Evolutionary conservation across 1,140 invertebrate genomes (phyloP).

Genomic region (Teleopsis dalmanni): DNA sequence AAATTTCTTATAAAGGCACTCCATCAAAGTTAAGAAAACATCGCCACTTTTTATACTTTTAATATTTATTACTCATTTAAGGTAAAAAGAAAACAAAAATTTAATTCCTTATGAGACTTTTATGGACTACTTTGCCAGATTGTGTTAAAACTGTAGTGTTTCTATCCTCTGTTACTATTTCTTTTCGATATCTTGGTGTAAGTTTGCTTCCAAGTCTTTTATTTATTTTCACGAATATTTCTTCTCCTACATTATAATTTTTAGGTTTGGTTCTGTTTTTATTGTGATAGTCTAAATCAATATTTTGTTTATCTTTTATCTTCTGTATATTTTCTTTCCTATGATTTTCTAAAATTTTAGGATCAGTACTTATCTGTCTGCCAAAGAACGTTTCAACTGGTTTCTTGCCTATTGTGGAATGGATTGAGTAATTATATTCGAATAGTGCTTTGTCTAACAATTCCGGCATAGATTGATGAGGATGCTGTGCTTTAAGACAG

Average conservation of each 20-base stretch:
- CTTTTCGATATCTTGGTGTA: not conserved
- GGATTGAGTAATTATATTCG: conserved; percentile 10
- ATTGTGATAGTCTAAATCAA: conserved; percentile 8
- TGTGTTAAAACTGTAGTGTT: conserved; percentile 2
- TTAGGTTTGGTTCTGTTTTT: not conserved
- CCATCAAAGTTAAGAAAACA: too few species aligned
- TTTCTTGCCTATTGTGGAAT: conserved; percentile 8
- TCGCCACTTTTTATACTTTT: too few species aligned
- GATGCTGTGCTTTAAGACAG: conserved; percentile 8
- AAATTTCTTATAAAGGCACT: too few species aligned
- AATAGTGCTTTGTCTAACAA: conserved; percentile 5
- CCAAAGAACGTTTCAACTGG: conserved; percentile 9
- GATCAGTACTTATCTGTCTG: not conserved
- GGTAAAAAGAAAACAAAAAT: too few species aligned
- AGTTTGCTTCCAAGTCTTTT: conserved; percentile 9
- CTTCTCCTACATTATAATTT: conserved; percentile 5
- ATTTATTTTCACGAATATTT: conserved; percentile 5
- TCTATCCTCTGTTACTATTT: not conserved
- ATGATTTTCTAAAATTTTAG: conserved; percentile 2
- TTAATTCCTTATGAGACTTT: conserved; percentile 2
- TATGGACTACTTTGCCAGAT: conserved; percentile 1
- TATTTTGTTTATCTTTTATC: conserved; percentile 5
- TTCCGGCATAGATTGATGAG: conserved; percentile 2
- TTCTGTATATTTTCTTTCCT: conserved; percentile 1
- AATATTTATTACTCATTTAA: too few species aligned